Percentiles rank a stretch among this genome's conserved stretches.
phyloP scores from a whole-genome alignment of 2,888 invertebrate species.

The Venustoraphidia nigricollis region DNA sequence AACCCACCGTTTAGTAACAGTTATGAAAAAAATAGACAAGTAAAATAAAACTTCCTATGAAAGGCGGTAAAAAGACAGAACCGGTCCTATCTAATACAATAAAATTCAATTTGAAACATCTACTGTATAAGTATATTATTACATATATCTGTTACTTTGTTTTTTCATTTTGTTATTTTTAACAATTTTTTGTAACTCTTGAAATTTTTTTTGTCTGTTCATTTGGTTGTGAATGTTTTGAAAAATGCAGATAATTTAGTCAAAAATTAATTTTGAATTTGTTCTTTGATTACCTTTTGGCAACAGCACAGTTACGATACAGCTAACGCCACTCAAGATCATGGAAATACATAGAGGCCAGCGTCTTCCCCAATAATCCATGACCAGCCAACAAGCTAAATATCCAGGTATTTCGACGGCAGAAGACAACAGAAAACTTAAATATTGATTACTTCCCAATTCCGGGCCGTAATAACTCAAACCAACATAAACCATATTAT shows the following conservation, averaged over 20 bases:
- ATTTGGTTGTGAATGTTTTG: too few relatives aligned
- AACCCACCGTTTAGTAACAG: too few relatives aligned
- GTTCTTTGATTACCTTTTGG: conserved; percentile 46
- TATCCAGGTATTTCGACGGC: conserved; percentile 83
- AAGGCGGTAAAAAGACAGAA: too few relatives aligned
- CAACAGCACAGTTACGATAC: conserved; percentile 69
- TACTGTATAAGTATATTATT: too few relatives aligned
- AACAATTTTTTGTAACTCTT: too few relatives aligned
- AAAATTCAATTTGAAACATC: too few relatives aligned
- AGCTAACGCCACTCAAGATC: conserved; percentile 71
- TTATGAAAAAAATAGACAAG: too few relatives aligned
- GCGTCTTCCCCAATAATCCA: conserved; percentile 76
- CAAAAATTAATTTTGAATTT: neutral
- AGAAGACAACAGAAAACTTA: conserved; percentile 77
- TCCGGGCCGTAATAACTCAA: conserved; percentile 84
- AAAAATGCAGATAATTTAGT: neutral
- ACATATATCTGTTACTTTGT: too few relatives aligned
- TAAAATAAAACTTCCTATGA: too few relatives aligned
- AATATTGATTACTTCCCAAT: conserved; percentile 72
- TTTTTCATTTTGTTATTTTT: too few relatives aligned
- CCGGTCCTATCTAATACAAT: too few relatives aligned
- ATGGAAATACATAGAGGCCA: conserved; percentile 80
- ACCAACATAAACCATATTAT: conserved; percentile 84
- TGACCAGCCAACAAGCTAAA: conserved; percentile 71
- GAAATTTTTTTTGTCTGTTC: too few relatives aligned